Evolutionary conservation across 2,797 vertebrate genomes (phyloP).

Genomic region (Thalassophryne amazonica): DNA sequence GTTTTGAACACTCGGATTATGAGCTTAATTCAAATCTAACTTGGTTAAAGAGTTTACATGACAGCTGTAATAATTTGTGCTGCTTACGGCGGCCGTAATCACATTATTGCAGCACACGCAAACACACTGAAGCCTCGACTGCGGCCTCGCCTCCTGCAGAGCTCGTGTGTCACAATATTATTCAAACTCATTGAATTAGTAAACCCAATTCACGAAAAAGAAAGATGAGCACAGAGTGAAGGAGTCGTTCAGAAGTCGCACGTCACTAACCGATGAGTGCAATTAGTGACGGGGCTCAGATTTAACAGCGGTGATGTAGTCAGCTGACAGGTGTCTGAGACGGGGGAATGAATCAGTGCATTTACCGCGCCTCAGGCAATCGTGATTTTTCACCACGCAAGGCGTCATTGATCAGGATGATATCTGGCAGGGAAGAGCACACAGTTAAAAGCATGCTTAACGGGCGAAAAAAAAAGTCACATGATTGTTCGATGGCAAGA

Average conservation of each 20-base stretch:
- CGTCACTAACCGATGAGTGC: slow-evolving; percentile 34
- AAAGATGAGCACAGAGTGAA: slow-evolving; percentile 28
- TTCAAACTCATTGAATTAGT: slow-evolving; percentile 37
- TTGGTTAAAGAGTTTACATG: slow-evolving; percentile 14
- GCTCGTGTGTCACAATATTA: slow-evolving; percentile 45
- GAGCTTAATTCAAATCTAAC: slow-evolving; percentile 6
- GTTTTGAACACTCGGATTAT: slow-evolving; percentile 2
- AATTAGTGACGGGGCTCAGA: slow-evolving; percentile 38
- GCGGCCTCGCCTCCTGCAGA: slow-evolving; percentile 24
- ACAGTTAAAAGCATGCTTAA: slow-evolving; percentile 65
- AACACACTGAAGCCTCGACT: slow-evolving; percentile 33
- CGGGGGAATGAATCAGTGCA: slow-evolving; percentile 38
- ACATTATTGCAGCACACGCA: slow-evolving; percentile 33
- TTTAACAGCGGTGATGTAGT: slow-evolving; percentile 27
- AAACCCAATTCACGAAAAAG: slow-evolving; percentile 1
- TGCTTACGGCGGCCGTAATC: slow-evolving; percentile 29
- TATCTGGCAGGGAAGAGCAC: slow-evolving; percentile 36
- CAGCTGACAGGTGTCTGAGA: slow-evolving; percentile 37
- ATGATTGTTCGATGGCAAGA: slow-evolving; percentile 56
- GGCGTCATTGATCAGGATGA: slow-evolving; percentile 52
- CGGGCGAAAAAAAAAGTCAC: slow-evolving; percentile 51
- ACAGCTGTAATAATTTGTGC: slow-evolving; percentile 12
- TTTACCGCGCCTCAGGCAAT: slow-evolving; percentile 41
- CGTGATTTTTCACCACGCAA: slow-evolving; percentile 42
- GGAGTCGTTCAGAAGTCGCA: slow-evolving; percentile 29